These are phyloP conservation scores for Meghimatium bilineatum DNA, from an alignment of 2,888 invertebrate genomes.

Conservation along the genomic window DNA sequence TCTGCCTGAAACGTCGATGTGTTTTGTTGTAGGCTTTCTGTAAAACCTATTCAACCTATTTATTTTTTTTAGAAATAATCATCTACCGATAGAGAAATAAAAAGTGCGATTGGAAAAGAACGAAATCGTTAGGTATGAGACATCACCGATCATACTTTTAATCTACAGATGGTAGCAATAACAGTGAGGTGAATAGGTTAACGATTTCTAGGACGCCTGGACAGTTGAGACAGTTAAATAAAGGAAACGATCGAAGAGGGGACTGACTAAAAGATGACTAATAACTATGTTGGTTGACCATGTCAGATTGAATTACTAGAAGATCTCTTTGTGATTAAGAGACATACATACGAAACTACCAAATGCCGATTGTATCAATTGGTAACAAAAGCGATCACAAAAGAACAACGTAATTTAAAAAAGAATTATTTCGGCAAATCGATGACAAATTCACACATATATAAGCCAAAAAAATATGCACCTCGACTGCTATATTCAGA, in stretches of 20 bases:
- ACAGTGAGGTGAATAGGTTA: neutral
- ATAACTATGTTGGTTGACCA: neutral
- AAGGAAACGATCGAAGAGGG: neutral
- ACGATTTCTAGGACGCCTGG: neutral
- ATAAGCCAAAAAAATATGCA: too few species aligned
- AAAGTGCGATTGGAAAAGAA: neutral
- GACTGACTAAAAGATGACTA: slow-evolving; percentile 8
- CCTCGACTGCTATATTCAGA: too few species aligned
- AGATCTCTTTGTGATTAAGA: neutral
- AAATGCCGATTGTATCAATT: neutral
- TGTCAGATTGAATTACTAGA: neutral
- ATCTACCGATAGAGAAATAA: too few species aligned
- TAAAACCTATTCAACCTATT: too few species aligned
- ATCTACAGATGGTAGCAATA: neutral
- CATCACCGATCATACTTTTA: neutral
- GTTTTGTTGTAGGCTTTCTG: too few species aligned
- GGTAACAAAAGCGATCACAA: neutral
- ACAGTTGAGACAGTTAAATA: neutral
- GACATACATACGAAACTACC: neutral
- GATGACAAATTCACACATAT: too few species aligned
- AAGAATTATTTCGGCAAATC: too few species aligned
- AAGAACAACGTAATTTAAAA: too few species aligned
- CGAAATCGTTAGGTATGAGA: neutral
- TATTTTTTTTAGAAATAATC: too few species aligned
- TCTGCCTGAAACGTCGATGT: too few species aligned